These are phyloP conservation scores for Hybognathus amarus DNA, from an alignment of 2,797 vertebrate genomes.

Conservation along the genomic window DNA sequence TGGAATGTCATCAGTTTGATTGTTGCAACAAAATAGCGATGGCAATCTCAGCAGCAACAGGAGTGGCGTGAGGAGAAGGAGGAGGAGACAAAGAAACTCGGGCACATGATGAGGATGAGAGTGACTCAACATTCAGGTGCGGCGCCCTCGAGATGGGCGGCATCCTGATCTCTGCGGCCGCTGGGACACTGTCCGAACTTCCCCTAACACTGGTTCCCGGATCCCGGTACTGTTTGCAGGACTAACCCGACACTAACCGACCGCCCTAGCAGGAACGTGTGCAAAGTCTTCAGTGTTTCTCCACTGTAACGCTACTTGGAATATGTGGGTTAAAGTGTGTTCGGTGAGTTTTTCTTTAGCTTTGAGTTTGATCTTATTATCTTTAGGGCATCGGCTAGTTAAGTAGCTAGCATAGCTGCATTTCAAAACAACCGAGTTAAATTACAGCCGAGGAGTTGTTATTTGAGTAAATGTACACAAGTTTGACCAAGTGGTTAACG, in stretches of 20 bases:
- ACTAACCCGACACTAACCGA: neutral
- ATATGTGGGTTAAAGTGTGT: neutral
- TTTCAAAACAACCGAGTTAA: conserved; percentile 18
- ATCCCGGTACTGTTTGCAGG: neutral
- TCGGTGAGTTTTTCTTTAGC: conserved; percentile 36
- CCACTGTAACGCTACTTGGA: neutral
- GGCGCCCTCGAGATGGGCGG: conserved; percentile 62
- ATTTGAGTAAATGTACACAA: conserved; percentile 16
- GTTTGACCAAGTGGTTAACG: neutral
- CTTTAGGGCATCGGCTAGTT: conserved; percentile 39
- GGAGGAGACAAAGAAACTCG: conserved; percentile 38
- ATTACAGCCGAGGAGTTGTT: neutral
- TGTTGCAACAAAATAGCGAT: neutral
- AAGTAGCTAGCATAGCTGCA: conserved; percentile 40
- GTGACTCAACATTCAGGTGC: conserved; percentile 75
- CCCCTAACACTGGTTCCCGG: conserved; percentile 31
- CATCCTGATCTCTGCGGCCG: conserved; percentile 40
- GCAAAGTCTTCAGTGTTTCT: neutral
- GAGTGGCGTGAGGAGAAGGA: conserved; percentile 22
- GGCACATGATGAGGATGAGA: conserved; percentile 47
- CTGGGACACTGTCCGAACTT: conserved; percentile 54
- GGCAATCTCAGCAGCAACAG: conserved; percentile 2
- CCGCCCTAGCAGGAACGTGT: neutral
- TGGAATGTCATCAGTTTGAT: neutral
- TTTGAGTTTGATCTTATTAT: conserved; percentile 25